phyloP scores from a whole-genome alignment of 2,113 vertebrate genomes.

The Semnornis frantzii region DNA sequence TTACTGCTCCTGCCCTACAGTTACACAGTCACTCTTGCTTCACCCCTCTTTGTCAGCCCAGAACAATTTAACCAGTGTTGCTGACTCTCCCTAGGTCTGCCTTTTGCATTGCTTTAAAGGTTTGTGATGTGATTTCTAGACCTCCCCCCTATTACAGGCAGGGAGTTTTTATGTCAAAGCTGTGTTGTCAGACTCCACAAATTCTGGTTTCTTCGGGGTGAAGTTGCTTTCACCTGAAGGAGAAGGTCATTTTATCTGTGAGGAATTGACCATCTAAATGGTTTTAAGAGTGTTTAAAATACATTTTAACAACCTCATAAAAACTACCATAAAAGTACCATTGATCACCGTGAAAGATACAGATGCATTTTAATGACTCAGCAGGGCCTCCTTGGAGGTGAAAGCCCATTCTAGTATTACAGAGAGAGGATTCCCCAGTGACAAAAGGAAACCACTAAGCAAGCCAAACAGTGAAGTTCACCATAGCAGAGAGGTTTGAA shows the following conservation, averaged over 20 bases:
- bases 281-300: constrained; percentile 66
- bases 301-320: constrained; percentile 63
- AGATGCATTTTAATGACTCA: constrained; percentile 68
- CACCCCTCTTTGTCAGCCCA: not conserved
- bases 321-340: constrained; percentile 33
- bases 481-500: not conserved
- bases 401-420: constrained; percentile 30
- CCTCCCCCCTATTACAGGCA: not conserved
- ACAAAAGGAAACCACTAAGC: constrained; percentile 9
- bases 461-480: not conserved
- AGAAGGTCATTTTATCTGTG: constrained; percentile 48
- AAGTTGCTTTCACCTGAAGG: constrained; percentile 13
- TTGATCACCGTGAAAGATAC: constrained; percentile 49
- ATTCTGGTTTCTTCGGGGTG: not conserved
- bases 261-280: constrained; percentile 17
- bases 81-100: not conserved
- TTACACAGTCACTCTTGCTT: not conserved
- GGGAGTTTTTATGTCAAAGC: not conserved
- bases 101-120: not conserved
- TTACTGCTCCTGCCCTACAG: not conserved
- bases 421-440: not conserved
- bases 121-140: not conserved
- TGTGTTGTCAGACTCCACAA: not conserved
- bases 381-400: constrained; percentile 45
- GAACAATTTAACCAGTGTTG: not conserved